Conservation (phyloP, 2,888 invertebrate species). For the Dryococelus australis region DNA sequence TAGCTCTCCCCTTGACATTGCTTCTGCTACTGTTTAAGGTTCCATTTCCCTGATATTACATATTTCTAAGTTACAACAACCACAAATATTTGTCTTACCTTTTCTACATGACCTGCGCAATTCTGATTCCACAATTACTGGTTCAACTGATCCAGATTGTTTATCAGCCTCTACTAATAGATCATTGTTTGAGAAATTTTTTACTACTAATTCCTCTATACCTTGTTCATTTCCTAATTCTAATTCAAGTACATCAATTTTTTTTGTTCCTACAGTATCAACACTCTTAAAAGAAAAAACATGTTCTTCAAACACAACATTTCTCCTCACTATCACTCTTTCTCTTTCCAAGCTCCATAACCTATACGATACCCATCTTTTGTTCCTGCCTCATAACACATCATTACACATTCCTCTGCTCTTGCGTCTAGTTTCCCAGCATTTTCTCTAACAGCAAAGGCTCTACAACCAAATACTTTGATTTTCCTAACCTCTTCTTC, state of each 20-base stretch:
- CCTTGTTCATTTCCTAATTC: too few species aligned
- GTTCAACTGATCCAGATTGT: too few species aligned
- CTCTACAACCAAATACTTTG: conserved; percentile 33
- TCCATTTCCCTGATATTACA: not conserved
- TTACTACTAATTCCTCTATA: too few species aligned
- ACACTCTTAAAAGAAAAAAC: not conserved
- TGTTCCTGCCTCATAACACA: conserved; percentile 30
- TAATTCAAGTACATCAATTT: not conserved
- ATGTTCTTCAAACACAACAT: conserved; percentile 30
- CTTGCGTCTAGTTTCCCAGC: conserved; percentile 27
- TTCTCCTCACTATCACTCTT: not conserved
- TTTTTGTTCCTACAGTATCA: not conserved
- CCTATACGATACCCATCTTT: not conserved
- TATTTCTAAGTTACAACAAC: not conserved
- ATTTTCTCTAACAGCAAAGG: not conserved
- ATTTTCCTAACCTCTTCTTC: conserved; percentile 13
- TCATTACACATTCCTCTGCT: conserved; percentile 30
- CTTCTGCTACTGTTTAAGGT: conserved; percentile 28
- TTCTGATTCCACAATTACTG: not conserved
- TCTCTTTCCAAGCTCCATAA: not conserved
- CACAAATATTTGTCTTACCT: conserved; percentile 27
- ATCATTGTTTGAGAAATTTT: too few species aligned
- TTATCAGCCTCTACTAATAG: too few species aligned
- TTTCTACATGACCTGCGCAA: too few species aligned
- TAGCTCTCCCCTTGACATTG: not conserved